Base-by-base conservation (phyloP, 2,797 vertebrate species). In the Sciurus carolinensis region DNA sequence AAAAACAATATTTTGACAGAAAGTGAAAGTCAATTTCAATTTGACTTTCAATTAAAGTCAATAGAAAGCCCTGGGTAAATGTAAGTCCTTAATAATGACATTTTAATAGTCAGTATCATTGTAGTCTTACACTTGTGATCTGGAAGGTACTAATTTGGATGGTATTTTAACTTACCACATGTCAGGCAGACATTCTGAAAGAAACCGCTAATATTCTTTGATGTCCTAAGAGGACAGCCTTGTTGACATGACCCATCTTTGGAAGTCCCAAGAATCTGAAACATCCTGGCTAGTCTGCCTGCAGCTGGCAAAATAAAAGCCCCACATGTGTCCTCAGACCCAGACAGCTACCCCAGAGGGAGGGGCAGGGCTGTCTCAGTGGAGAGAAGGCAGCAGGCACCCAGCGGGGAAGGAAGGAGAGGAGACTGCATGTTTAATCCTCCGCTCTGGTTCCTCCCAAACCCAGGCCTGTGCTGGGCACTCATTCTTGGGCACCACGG, bases 261-360 rank as follows among this genome's bases (percentile, higher is more conserved):
- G 57, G 90, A 76, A 94, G 52, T 57, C 75, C 73, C 62, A 95
- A 93, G 96, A 92, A 97, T 96, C 50, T 95, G 77, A 96, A 96
- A 42, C n/a, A 95, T 95, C 22, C 64, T 91, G 44, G 24, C 84
- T 47, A 8, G 42, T 89, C 42, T 42, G 83, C 66, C 67, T 75
- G 69, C 90, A 94, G 85, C 94, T 95, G 95, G 73, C 30, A 57
- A 94, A 96, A 91, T 84, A 89, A 94, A 93, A 77, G 92, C 81
- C 64, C 69, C 83, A 7, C n/a, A 42, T 44, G 66, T 26, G 13
- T 87, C 33, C 33, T 67, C 77, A 91, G 87, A 79, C 52, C 75
- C 66, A 81, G 77, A 84, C 30, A 64, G 84, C 87, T n/a, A 57
- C 75, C 8, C 18, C 17, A 22, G 24, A 62, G 8, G 8, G 24